Evolutionary conservation across 2,888 invertebrate genomes (phyloP), one percentile per base, ranked within the genome.

Genomic region (Hirudinaria manillensis): DNA sequence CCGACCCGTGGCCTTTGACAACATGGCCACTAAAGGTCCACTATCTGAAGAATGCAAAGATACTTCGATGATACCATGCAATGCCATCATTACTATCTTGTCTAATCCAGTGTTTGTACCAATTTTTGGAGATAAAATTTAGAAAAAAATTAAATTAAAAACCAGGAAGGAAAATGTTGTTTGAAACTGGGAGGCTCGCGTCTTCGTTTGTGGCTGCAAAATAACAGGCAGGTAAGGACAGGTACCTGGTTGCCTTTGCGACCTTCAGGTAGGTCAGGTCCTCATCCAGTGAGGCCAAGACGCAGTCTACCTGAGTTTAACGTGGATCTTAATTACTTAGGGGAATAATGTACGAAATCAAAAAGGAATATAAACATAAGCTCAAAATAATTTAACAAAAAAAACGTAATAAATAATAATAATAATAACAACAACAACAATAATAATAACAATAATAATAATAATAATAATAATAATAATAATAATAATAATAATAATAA

Each of bases 161-260:
- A 77, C 92, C 91, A 76, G 92, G 91, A 76, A 90, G 88, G 29
- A 88, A 85, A 21, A 88, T 80, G 71, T 83, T 81, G 76, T 84
- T 86, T 55, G 81, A 81, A 78, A 88, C 87, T 0, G 93, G 93
- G 82, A 92, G 93, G 76, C 91, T 89, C 83, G 94, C 93, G 86
- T 98, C 98, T 0, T 92, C 93, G 84, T 98, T 98, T 10, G 97
- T 95, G 0, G 92, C 97, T 75, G 98, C 87, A 83, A 95, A 98
- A 67, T 92, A 83, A 81, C 92, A 91, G 24, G 90, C 88, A 0
- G 91, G 90, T 80, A 92, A 88, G 34, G 89, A 89, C 0, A 96
- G 88, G 85, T 98, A 98, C 38, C 91, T 91, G 0, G 93, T 91
- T 0, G 97, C 97, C 86, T 93, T 94, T 83, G 93, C 88, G 83